These are phyloP conservation scores for Caenorhabditis parvicauda DNA, from an alignment of 2,888 invertebrate species.

Conservation along the genomic window DNA sequence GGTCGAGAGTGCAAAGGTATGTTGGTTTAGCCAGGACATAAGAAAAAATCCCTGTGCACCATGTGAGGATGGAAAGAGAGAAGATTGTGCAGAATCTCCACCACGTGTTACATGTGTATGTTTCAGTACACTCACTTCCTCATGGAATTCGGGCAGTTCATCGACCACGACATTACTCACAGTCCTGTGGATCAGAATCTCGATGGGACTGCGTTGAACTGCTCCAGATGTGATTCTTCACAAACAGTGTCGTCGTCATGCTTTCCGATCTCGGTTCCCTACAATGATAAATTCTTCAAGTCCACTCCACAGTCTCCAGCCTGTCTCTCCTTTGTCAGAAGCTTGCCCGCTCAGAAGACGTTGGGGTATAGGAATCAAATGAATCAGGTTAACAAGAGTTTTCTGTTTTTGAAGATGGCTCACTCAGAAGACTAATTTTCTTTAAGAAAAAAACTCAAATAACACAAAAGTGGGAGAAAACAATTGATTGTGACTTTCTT, in stretches of 20 bases:
- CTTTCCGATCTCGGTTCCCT: constrained; percentile 84
- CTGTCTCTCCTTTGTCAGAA: constrained; percentile 74
- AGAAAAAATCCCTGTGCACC: background rate
- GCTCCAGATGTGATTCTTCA: constrained; percentile 75
- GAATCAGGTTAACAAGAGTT: constrained; percentile 42
- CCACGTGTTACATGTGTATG: background rate
- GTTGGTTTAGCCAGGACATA: background rate
- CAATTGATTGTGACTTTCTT: too few species aligned
- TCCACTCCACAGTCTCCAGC: constrained; percentile 68
- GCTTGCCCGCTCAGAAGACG: constrained; percentile 75
- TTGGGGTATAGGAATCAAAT: constrained; percentile 72
- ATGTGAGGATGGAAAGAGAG: background rate
- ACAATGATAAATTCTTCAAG: constrained; percentile 83
- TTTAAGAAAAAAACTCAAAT: background rate
- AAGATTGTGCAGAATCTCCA: background rate
- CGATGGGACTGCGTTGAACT: constrained; percentile 54
- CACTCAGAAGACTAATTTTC: too few species aligned
- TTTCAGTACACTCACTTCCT: constrained; percentile 53
- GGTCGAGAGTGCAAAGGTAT: constrained; percentile 13
- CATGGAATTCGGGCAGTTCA: constrained; percentile 61
- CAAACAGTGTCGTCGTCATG: constrained; percentile 88
- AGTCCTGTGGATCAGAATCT: constrained; percentile 50
- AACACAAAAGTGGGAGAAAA: background rate
- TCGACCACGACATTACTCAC: constrained; percentile 62
- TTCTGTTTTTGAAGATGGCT: background rate